Percentiles rank a stretch among this genome's conserved stretches.
Conservation (phyloP, 2,797 vertebrate species). For the Alcedo quadribrachys region DNA sequence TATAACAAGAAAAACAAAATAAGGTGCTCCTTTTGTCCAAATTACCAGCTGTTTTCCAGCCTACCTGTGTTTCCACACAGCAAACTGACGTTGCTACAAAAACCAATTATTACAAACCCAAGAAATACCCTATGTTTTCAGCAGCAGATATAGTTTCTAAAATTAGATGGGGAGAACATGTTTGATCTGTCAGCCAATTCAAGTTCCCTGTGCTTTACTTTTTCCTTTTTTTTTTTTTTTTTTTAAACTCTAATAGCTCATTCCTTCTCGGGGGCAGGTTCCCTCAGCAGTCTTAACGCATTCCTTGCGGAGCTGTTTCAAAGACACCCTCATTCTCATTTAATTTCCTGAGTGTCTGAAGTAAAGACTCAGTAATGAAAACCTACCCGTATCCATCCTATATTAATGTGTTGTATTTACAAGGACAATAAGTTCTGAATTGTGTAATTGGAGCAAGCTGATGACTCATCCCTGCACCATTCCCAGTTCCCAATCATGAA, state of each 20-base stretch:
- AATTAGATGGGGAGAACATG: neutral
- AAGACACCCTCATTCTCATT: neutral
- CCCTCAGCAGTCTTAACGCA: neutral
- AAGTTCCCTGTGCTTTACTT: accelerated
- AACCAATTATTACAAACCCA: neutral
- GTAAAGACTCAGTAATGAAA: neutral
- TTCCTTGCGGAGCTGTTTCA: neutral
- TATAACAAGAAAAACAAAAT: neutral
- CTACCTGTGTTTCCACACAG: neutral
- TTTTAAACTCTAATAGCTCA: neutral
- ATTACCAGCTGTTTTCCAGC: neutral
- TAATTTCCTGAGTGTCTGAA: neutral
- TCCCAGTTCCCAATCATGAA: neutral
- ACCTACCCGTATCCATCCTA: neutral
- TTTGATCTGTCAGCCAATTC: neutral
- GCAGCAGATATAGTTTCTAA: neutral
- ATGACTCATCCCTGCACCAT: conserved; percentile 47
- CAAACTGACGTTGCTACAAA: neutral
- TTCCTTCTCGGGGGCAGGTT: neutral
- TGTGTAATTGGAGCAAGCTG: conserved; percentile 19
- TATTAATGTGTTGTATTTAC: neutral
- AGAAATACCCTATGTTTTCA: neutral
- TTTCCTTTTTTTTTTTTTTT: neutral
- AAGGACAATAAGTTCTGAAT: neutral
- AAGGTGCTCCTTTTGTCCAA: neutral